Conservation (phyloP, 2,797 vertebrate species). For the Garrulus glandarius region DNA sequence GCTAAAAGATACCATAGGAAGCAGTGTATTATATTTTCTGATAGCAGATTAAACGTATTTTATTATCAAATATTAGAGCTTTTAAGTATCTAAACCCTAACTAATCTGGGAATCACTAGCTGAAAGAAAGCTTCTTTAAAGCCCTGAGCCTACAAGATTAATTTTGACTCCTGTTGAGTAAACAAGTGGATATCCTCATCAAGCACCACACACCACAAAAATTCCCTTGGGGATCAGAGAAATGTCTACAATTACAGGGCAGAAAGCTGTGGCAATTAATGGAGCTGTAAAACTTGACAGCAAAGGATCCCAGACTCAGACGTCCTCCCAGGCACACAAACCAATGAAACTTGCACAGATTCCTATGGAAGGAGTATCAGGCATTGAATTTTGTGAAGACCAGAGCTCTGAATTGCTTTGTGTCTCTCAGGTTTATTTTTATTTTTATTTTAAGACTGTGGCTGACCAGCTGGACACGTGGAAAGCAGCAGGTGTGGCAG, state of each 20-base stretch:
- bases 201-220: background rate
- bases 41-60: constrained; percentile 58
- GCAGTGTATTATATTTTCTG: background rate
- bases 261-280: background rate
- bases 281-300: background rate
- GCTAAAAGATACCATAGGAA: background rate
- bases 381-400: background rate
- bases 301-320: background rate
- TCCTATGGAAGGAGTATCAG: accelerated
- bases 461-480: constrained; percentile 30
- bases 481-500: constrained; percentile 28
- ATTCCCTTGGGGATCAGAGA: background rate
- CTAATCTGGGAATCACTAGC: constrained; percentile 66
- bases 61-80: constrained; percentile 62
- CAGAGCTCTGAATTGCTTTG: background rate
- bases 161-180: constrained; percentile 41
- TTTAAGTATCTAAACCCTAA: constrained; percentile 65
- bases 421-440: background rate
- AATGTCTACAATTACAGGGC: background rate
- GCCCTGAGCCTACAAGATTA: constrained; percentile 5
- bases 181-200: constrained; percentile 12
- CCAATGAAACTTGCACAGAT: background rate
- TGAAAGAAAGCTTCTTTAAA: constrained; percentile 54
- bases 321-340: background rate
- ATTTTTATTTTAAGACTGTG: constrained; percentile 11